Conservation (phyloP, 1,140 invertebrate species). For the Achroia grisella region DNA sequence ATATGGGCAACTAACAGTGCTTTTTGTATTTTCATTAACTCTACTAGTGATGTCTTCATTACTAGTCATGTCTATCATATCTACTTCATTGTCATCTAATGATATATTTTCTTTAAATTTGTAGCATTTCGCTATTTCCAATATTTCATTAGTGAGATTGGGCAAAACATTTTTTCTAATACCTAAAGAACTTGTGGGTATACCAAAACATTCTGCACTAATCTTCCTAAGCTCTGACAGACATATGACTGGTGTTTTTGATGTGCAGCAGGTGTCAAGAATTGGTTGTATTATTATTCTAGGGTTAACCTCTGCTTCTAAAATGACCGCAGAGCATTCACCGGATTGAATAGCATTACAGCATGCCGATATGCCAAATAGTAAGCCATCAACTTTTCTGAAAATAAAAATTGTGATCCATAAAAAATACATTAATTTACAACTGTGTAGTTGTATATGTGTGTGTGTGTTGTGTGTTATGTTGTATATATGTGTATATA, state of each 20-base stretch:
- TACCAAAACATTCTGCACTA: slow-evolving; percentile 34
- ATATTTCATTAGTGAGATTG: slow-evolving; percentile 23
- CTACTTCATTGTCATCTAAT: slow-evolving; percentile 8
- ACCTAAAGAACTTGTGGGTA: slow-evolving; percentile 48
- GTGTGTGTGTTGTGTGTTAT: too few relatives aligned
- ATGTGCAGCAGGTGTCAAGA: slow-evolving; percentile 30
- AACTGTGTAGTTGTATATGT: too few relatives aligned
- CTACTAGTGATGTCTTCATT: background rate
- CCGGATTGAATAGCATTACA: slow-evolving; percentile 19
- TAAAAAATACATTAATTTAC: too few relatives aligned
- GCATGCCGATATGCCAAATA: slow-evolving; percentile 50
- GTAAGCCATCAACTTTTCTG: slow-evolving; percentile 45
- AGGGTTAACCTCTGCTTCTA: slow-evolving; percentile 47
- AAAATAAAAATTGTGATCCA: too few relatives aligned
- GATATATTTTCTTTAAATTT: background rate
- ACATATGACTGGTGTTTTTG: slow-evolving; percentile 36
- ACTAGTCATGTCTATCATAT: slow-evolving; percentile 8
- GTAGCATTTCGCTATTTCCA: slow-evolving; percentile 23
- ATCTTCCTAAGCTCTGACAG: slow-evolving; percentile 30
- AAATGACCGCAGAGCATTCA: slow-evolving; percentile 32
- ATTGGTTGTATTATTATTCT: slow-evolving; percentile 42
- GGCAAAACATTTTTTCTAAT: slow-evolving; percentile 24
- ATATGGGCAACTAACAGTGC: slow-evolving; percentile 20
- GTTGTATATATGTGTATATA: too few relatives aligned
- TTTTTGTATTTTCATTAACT: slow-evolving; percentile 1